Evolutionary conservation across 2,113 vertebrate species (phyloP).

Genomic region (Burhinus oedicnemus): DNA sequence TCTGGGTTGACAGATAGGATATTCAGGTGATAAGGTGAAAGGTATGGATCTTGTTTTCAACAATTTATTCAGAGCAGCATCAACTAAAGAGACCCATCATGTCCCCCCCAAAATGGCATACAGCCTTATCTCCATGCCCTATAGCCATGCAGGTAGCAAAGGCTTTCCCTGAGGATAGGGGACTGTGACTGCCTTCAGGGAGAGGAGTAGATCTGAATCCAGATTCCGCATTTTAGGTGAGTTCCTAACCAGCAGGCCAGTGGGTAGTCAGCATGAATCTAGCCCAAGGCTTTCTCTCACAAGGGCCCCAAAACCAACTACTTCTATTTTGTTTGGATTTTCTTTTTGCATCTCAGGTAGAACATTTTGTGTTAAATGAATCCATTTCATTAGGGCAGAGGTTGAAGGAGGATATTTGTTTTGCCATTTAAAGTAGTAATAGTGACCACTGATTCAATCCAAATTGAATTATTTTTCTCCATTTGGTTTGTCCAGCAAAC

Average conservation of each 20-base stretch:
- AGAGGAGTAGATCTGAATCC: background rate
- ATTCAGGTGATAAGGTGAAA: background rate
- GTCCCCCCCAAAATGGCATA: fast-evolving
- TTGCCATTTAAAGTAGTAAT: constrained; percentile 17
- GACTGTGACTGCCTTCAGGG: background rate
- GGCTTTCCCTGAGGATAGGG: background rate
- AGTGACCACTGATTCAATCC: background rate
- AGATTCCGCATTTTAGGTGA: background rate
- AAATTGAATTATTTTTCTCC: background rate
- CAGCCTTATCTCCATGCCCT: background rate
- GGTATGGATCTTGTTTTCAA: background rate
- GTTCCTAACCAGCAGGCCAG: background rate
- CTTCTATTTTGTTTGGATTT: background rate
- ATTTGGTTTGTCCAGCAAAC: constrained; percentile 8
- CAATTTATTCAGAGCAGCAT: background rate
- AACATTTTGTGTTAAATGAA: background rate
- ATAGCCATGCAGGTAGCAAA: background rate
- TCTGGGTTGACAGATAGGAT: background rate
- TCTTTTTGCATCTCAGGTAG: background rate
- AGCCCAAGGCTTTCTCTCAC: background rate
- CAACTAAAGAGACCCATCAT: background rate
- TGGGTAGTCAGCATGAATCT: background rate
- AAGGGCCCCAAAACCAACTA: background rate
- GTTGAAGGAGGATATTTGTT: background rate
- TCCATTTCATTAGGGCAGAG: background rate